phyloP scores from a whole-genome alignment of 2,113 vertebrate species.

The Propithecus coquereli region DNA sequence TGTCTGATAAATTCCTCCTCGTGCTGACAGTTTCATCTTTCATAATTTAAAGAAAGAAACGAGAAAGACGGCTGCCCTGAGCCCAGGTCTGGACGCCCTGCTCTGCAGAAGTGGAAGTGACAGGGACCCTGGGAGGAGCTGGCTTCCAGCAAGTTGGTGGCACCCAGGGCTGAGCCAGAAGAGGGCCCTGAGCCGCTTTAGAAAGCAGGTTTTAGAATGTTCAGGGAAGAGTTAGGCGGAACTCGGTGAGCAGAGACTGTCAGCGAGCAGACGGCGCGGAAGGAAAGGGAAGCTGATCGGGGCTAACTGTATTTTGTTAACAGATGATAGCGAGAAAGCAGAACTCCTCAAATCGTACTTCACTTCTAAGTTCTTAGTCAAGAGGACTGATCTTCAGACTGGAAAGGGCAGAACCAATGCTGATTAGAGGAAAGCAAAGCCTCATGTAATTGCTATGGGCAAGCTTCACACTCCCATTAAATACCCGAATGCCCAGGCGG shows the following conservation, averaged over 20 bases:
- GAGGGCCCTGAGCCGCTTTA: no score
- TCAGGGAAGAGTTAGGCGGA: neutral
- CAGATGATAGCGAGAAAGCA: neutral
- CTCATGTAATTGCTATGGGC: rapidly evolving
- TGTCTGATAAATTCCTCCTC: neutral
- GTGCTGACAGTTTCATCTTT: neutral
- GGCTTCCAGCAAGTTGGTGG: rapidly evolving
- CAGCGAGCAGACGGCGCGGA: neutral
- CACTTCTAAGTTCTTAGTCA: neutral
- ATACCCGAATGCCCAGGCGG: neutral
- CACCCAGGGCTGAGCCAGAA: neutral
- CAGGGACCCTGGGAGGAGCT: neutral
- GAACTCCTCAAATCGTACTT: neutral
- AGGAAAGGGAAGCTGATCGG: neutral
- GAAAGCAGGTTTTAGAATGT: neutral
- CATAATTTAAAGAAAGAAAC: neutral
- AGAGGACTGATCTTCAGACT: neutral
- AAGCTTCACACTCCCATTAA: neutral
- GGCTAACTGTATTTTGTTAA: neutral
- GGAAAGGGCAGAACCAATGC: neutral
- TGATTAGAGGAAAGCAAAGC: neutral
- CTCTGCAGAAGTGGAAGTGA: neutral
- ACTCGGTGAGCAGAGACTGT: neutral
- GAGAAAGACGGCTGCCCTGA: neutral
- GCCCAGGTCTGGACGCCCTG: neutral